These are phyloP conservation scores for Trematomus bernacchii DNA, from an alignment of 2,797 vertebrate species.

Conservation along the genomic window DNA sequence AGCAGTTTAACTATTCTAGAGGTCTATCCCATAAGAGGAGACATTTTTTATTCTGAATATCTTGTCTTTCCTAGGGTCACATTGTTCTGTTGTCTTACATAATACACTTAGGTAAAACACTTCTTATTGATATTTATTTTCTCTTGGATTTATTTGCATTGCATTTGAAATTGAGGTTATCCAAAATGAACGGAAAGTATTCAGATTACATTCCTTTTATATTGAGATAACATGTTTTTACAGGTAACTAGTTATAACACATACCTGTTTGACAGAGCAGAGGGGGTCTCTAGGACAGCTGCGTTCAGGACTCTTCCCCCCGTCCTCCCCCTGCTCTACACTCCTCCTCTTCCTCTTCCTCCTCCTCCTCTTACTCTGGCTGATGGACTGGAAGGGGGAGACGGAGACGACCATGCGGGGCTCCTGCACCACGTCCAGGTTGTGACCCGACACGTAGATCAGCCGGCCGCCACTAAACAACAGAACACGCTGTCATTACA, in stretches of 20 bases:
- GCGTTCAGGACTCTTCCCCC: conserved; percentile 76
- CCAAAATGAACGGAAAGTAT: no score
- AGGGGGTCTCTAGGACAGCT: conserved; percentile 79
- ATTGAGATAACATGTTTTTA: no score
- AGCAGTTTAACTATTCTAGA: no score
- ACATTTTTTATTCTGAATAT: no score
- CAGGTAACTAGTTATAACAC: neutral
- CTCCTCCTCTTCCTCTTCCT: conserved; percentile 62
- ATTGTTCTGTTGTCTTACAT: no score
- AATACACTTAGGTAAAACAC: no score
- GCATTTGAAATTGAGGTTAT: no score
- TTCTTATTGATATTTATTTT: no score
- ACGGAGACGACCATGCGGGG: conserved; percentile 91
- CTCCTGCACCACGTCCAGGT: conserved; percentile 94
- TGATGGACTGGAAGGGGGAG: conserved; percentile 69
- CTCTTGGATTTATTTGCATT: no score
- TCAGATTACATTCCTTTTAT: no score
- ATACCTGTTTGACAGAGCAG: conserved; percentile 85
- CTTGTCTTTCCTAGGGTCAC: no score
- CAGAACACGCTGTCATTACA: neutral
- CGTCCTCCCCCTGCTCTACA: conserved; percentile 42
- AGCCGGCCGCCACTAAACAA: conserved; percentile 91
- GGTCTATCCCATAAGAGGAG: no score
- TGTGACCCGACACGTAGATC: conserved; percentile 89
- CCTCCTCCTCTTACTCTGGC: conserved; percentile 49